Conservation (phyloP, 2,888 invertebrate genomes). For the Camptogramma bilineatum region DNA sequence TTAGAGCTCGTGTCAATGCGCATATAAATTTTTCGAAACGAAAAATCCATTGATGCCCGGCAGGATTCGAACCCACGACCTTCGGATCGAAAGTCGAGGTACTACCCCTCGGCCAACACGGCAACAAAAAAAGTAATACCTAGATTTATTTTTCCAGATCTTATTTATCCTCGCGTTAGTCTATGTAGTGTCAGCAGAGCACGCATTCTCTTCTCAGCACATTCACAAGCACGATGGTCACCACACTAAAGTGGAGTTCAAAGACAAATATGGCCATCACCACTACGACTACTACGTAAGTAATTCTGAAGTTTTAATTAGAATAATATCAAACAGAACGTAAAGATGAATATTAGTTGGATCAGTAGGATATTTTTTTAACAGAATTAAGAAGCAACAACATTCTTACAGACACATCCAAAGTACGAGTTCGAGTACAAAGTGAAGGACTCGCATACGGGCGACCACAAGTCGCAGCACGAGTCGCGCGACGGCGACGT, state of each 20-base stretch:
- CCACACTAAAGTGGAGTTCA: constrained; percentile 44
- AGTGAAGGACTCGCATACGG: constrained; percentile 73
- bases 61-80: no score
- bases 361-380: not conserved
- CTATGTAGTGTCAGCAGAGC: constrained; percentile 35
- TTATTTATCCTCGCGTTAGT: constrained; percentile 1
- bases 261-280: constrained; percentile 43
- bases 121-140: not conserved
- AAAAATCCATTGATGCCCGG: no score
- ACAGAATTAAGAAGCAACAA: not conserved
- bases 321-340: not conserved
- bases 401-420: constrained; percentile 50
- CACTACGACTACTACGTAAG: constrained; percentile 48
- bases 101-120: no score
- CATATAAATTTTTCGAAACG: not conserved
- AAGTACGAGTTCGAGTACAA: constrained; percentile 70
- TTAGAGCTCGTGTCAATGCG: no score
- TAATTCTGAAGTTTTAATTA: not conserved
- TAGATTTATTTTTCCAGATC: constrained; percentile 4
- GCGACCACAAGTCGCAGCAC: constrained; percentile 71
- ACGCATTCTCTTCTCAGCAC: constrained; percentile 53
- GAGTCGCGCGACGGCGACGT: constrained; percentile 81
- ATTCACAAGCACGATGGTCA: constrained; percentile 52
- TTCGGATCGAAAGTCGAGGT: no score
- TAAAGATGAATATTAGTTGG: not conserved